Percentiles rank a stretch among this genome's conserved stretches.
phyloP scores from a whole-genome alignment of 2,797 vertebrate species.

The Spinus pinus region DNA sequence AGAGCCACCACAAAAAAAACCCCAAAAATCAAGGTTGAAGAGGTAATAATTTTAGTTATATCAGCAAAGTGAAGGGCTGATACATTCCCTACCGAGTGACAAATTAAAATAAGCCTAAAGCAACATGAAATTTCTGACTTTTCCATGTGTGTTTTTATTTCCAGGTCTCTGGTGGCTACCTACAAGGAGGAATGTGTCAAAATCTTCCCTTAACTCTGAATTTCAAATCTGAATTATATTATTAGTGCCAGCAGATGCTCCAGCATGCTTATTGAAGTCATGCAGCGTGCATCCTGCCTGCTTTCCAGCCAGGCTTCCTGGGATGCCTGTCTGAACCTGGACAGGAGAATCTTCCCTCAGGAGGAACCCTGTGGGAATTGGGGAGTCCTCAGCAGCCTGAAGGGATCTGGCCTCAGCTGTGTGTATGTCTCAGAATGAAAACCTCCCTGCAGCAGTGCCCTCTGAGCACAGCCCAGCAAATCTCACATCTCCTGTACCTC shows the following conservation, averaged over 20 bases:
- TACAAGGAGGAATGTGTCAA: not conserved
- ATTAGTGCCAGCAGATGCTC: not conserved
- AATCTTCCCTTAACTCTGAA: not conserved
- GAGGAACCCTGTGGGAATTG: accelerated
- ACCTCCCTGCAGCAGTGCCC: not conserved
- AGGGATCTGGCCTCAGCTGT: not conserved
- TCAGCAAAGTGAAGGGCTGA: not conserved
- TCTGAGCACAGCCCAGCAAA: not conserved
- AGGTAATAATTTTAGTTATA: not conserved
- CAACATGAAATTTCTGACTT: not conserved
- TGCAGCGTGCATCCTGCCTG: not conserved
- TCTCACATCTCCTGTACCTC: not conserved
- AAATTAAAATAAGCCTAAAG: slow-evolving; percentile 40
- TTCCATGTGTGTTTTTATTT: slow-evolving; percentile 14
- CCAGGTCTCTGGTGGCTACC: not conserved
- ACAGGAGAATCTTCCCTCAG: not conserved
- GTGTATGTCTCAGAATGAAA: not conserved
- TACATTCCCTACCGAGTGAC: not conserved
- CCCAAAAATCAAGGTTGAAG: not conserved
- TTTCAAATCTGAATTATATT: not conserved
- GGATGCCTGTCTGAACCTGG: not conserved
- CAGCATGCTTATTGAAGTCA: not conserved
- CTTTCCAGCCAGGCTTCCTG: not conserved
- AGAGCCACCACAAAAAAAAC: not conserved
- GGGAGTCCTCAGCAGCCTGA: not conserved